These are phyloP conservation scores for Barypeithes pellucidus DNA, from an alignment of 2,888 invertebrate genomes.

Conservation along the genomic window DNA sequence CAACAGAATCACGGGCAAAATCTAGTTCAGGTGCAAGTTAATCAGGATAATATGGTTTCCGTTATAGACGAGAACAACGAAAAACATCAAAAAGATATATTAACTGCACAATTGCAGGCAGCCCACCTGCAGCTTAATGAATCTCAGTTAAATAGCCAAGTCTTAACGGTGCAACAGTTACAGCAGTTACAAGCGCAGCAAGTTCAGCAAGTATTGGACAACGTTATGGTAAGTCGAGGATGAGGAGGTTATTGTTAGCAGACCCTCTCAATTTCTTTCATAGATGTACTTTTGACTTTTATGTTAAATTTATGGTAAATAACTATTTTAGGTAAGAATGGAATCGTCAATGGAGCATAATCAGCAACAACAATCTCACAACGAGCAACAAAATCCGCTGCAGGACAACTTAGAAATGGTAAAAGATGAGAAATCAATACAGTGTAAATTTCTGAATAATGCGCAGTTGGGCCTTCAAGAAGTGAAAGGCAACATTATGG, in stretches of 20 bases:
- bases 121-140: conserved; percentile 74
- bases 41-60: conserved; percentile 69
- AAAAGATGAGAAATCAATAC: conserved; percentile 75
- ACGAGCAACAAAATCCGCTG: conserved; percentile 60
- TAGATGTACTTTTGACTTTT: background rate
- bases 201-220: conserved; percentile 75
- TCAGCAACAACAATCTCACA: conserved; percentile 58
- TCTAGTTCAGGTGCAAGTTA: conserved; percentile 70
- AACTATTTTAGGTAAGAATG: conserved; percentile 43
- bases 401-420: conserved; percentile 69
- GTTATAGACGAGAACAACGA: conserved; percentile 68
- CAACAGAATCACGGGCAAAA: conserved; percentile 61
- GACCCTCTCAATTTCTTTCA: too few relatives aligned
- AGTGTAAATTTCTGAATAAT: conserved; percentile 70
- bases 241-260: too few relatives aligned
- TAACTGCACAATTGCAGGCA: conserved; percentile 65
- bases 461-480: conserved; percentile 68
- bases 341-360: conserved; percentile 44
- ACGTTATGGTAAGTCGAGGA: conserved; percentile 58
- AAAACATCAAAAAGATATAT: conserved; percentile 68
- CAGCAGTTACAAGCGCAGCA: conserved; percentile 72
- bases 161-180: conserved; percentile 67
- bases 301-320: background rate
- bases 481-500: conserved; percentile 74
- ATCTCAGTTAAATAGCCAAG: conserved; percentile 71